Conservation (phyloP, 2,888 invertebrate genomes). For the Pterostichus niger region DNA sequence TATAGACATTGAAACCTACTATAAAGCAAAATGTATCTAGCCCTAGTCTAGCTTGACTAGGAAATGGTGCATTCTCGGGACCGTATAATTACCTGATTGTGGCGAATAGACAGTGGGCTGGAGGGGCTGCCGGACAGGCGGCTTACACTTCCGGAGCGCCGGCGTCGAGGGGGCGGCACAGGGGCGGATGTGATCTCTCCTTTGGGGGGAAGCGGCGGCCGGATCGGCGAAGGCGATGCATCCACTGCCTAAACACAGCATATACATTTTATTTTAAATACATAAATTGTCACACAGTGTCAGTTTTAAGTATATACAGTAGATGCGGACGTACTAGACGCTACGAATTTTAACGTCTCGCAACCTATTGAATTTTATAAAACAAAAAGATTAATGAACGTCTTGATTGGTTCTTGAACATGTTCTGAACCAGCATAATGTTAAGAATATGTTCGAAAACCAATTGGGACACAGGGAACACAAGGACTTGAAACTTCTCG, state of each 20-base stretch:
- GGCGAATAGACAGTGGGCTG: conserved; percentile 74
- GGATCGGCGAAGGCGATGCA: conserved; percentile 70
- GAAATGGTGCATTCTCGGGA: conserved; percentile 51
- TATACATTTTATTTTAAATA: too few species aligned
- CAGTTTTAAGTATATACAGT: background rate
- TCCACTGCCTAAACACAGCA: conserved; percentile 70
- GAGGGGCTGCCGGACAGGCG: conserved; percentile 77
- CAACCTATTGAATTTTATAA: too few species aligned
- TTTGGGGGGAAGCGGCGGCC: conserved; percentile 86
- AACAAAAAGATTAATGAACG: too few species aligned
- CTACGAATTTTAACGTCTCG: too few species aligned
- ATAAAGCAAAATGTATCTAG: background rate
- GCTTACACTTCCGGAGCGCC: conserved; percentile 79
- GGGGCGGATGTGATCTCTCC: conserved; percentile 79
- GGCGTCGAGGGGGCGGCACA: conserved; percentile 84
- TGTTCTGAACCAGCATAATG: too few species aligned
- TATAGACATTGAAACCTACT: conserved; percentile 19
- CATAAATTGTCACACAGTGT: background rate
- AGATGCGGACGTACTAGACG: background rate
- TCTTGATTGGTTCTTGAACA: too few species aligned
- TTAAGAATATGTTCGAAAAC: too few species aligned
- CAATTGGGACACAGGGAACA: too few species aligned
- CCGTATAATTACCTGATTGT: conserved; percentile 71
- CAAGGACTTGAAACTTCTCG: too few species aligned
- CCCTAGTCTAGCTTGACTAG: conserved; percentile 1